phyloP scores from a whole-genome alignment of 1,140 invertebrate genomes.

The Trachymyrmex septentrionalis region DNA sequence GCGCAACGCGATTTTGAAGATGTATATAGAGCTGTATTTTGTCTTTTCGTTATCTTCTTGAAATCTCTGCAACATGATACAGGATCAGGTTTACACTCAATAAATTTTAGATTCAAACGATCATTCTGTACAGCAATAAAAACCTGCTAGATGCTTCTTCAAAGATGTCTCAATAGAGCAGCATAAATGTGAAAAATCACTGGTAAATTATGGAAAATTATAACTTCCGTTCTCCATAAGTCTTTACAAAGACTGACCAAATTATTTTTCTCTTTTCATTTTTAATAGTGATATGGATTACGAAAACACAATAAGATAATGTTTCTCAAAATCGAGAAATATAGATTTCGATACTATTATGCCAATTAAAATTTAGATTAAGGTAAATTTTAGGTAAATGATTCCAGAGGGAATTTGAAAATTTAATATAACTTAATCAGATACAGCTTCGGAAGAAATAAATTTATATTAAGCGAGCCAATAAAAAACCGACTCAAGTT shows the following conservation, averaged over 20 bases:
- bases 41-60: background rate
- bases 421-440: background rate
- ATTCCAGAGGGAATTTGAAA: background rate
- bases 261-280: background rate
- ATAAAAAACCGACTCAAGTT: no score
- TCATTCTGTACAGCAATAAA: conserved; percentile 33
- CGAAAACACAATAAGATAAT: background rate
- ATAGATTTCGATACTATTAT: background rate
- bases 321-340: background rate
- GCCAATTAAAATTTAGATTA: background rate
- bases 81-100: conserved; percentile 29
- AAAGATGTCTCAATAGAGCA: conserved; percentile 9
- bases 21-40: conserved; percentile 3
- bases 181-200: conserved; percentile 16
- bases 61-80: conserved; percentile 18
- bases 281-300: conserved; percentile 1
- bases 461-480: no score
- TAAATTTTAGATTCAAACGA: conserved; percentile 65
- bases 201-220: conserved; percentile 42
- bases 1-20: conserved; percentile 28
- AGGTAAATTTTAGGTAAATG: no score
- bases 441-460: no score
- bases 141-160: conserved; percentile 5
- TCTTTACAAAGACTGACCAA: background rate
- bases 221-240: background rate